Conservation (phyloP, 1,140 invertebrate genomes). For the Pachypeltis micranthus region DNA sequence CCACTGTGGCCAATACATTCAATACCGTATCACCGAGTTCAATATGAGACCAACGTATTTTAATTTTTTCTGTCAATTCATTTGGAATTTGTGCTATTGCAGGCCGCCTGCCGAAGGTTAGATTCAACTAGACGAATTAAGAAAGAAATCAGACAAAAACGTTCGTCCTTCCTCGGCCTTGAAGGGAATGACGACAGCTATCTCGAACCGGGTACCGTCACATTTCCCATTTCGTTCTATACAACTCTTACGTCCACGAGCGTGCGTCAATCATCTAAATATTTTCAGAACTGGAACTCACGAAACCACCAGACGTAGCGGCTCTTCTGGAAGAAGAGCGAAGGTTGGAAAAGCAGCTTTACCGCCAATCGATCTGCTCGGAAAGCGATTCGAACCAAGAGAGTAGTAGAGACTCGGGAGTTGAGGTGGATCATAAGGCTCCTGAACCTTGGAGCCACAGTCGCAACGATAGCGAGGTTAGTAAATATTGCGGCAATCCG, state of each 20-base stretch:
- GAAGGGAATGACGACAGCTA: slow-evolving; percentile 52
- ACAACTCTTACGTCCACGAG: too few species aligned
- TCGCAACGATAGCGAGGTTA: slow-evolving; percentile 59
- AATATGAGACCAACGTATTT: too few species aligned
- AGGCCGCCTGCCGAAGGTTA: slow-evolving; percentile 46
- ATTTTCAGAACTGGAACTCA: slow-evolving; percentile 24
- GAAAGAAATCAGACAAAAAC: slow-evolving; percentile 68
- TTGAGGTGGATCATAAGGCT: slow-evolving; percentile 50
- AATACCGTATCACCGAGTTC: too few species aligned
- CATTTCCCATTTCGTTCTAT: slow-evolving; percentile 4
- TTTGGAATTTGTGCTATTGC: too few species aligned
- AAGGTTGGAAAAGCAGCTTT: slow-evolving; percentile 55
- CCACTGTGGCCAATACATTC: too few species aligned
- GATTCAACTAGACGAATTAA: slow-evolving; percentile 76
- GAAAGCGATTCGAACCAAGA: slow-evolving; percentile 42
- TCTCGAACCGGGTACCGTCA: slow-evolving; percentile 45
- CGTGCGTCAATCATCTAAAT: too few species aligned
- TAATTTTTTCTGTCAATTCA: too few species aligned
- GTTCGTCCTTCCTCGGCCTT: slow-evolving; percentile 74
- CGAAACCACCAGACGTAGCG: slow-evolving; percentile 64
- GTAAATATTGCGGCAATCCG: too few species aligned
- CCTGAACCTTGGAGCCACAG: slow-evolving; percentile 52
- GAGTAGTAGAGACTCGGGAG: slow-evolving; percentile 61
- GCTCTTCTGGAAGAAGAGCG: slow-evolving; percentile 64
- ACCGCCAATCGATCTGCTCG: slow-evolving; percentile 41